A percentile compares a stretch with the other conserved stretches of the same genome.
These are phyloP conservation scores for Danio choprae DNA, from an alignment of 2,797 vertebrate genomes.

Conservation along the genomic window DNA sequence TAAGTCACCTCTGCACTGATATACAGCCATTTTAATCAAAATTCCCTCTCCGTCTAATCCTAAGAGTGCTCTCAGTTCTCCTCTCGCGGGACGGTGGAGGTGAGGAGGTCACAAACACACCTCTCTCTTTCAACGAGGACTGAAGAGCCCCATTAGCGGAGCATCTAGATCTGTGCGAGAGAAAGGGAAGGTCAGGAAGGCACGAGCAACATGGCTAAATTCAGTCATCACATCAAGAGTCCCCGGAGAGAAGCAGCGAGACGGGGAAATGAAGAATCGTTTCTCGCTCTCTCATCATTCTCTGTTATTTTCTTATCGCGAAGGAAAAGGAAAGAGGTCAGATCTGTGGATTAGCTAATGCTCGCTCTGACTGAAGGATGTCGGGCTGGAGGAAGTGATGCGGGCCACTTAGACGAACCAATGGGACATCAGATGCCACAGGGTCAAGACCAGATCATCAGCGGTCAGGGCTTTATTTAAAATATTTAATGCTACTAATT, in stretches of 20 bases:
- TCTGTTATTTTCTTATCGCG: slow-evolving; percentile 71
- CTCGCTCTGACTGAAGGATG: slow-evolving; percentile 20
- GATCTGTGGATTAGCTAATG: slow-evolving; percentile 34
- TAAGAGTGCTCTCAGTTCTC: slow-evolving; percentile 47
- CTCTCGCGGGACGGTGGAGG: slow-evolving; percentile 41
- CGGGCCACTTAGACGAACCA: slow-evolving; percentile 8
- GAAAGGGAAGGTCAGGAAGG: slow-evolving; percentile 54
- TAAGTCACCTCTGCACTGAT: slow-evolving; percentile 28
- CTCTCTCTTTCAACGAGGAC: slow-evolving; percentile 69
- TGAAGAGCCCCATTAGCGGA: slow-evolving; percentile 71
- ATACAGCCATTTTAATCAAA: slow-evolving; percentile 49
- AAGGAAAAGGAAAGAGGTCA: slow-evolving; percentile 69
- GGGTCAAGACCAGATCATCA: slow-evolving; percentile 11
- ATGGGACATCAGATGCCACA: slow-evolving; percentile 3
- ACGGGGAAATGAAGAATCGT: slow-evolving; percentile 57
- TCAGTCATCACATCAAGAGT: slow-evolving; percentile 78
- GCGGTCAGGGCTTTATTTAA: slow-evolving; percentile 1
- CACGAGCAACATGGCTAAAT: slow-evolving; percentile 79
- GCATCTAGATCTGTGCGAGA: slow-evolving; percentile 56
- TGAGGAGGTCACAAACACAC: slow-evolving; percentile 65
- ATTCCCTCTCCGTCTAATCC: slow-evolving; percentile 26
- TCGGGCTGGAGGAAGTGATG: slow-evolving; percentile 1
- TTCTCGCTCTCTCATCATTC: slow-evolving; percentile 57
- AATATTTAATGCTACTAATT: neutral
- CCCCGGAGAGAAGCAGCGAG: slow-evolving; percentile 68